These are phyloP conservation scores for Jacana jacana DNA, from an alignment of 2,113 vertebrate species.

Conservation along the genomic window DNA sequence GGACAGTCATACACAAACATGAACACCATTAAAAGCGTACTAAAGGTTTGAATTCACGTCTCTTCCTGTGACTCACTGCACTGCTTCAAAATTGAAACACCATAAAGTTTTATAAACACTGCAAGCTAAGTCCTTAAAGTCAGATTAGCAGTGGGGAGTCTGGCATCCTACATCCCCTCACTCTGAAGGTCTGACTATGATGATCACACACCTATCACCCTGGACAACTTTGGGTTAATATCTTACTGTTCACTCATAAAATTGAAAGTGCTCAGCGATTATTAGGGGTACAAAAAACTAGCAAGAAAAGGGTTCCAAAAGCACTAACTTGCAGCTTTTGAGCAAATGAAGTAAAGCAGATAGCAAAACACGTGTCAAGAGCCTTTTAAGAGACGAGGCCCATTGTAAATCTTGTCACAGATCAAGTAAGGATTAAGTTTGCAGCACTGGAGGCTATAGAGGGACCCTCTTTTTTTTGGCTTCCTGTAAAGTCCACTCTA, in stretches of 20 bases:
- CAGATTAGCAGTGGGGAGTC: background rate
- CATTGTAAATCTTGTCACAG: rapidly evolving
- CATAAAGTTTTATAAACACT: background rate
- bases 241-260: background rate
- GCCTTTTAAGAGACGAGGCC: too few relatives aligned
- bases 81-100: background rate
- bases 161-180: background rate
- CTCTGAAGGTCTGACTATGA: background rate
- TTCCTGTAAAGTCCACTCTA: background rate
- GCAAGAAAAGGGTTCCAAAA: background rate
- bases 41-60: background rate
- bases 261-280: rapidly evolving
- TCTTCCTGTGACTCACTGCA: background rate
- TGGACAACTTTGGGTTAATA: background rate
- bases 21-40: background rate
- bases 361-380: rapidly evolving
- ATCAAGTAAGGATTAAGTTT: rapidly evolving
- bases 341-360: background rate
- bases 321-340: background rate
- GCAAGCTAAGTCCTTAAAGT: background rate
- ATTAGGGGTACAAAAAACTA: background rate
- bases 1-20: background rate
- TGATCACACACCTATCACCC: background rate
- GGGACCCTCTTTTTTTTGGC: rapidly evolving
- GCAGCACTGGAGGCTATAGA: rapidly evolving